Evolutionary conservation across 2,797 vertebrate genomes (phyloP), one percentile per base, ranked within the genome.

Genomic region (Denticeps clupeoides): DNA sequence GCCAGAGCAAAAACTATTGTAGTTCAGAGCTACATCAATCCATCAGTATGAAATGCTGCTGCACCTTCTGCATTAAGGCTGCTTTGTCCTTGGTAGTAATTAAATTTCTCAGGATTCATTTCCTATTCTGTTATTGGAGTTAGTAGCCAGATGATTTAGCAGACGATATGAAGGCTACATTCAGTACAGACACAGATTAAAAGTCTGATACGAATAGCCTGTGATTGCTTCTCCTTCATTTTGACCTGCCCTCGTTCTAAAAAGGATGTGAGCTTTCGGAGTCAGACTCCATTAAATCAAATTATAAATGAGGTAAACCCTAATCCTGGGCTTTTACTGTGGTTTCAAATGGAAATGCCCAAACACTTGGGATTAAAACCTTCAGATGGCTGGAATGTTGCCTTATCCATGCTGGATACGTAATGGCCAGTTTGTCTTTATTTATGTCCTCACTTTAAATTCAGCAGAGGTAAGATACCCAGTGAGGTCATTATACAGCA

Each of bases 101-200:
- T 43, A 38, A 43, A 41, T 12, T 42, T 21, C 7, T n/a, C 25
- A 25, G 22, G 18, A 31, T 35, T 33, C 54, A 35, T 18, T 3
- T 18, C 19, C 31, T 7, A 12, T 47, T 41, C 52, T 33, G 25
- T 25, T 26, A 41, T 46, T 47, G 9, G 37, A 23, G 27, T 28
- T 31, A 21, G 12, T 21, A 26, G 37, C 26, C 27, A 54, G 12
- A 41, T 54, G 45, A n/a, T n/a, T 33, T 29, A 40, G 25, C 44
- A 25, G 32, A 33, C 19, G n/a, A 23, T 31, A 51, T 45, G 18
- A 37, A 44, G 7, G 8, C 13, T 27, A 41, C 22, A 26, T 37
- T 42, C 11, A 41, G 49, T 31, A 41, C 11, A 27, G 35, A 51
- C 51, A 51, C 8, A 35, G 41, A 51, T 51, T 44, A 18, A 44